Evolutionary conservation across 2,113 vertebrate species (phyloP).

Genomic region (Nestor notabilis): DNA sequence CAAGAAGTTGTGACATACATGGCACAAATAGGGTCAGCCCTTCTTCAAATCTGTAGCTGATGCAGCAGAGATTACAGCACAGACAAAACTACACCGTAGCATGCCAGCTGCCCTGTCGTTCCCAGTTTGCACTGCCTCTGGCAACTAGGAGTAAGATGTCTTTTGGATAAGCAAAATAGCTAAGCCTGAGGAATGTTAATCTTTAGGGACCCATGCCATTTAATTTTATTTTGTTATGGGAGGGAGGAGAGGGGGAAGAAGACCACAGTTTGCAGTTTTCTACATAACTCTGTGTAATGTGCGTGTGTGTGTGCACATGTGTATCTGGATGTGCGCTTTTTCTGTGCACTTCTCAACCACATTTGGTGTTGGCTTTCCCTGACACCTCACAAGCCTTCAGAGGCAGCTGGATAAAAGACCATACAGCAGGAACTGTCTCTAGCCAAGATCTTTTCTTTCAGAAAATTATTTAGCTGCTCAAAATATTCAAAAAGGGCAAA

Average conservation of each 20-base stretch:
- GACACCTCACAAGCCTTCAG: background rate
- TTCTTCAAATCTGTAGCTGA: background rate
- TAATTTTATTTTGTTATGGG: background rate
- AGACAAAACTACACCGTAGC: fast-evolving
- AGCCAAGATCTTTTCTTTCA: background rate
- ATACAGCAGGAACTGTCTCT: background rate
- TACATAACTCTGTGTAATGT: fast-evolving
- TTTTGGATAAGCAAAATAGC: background rate
- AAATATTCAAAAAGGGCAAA: background rate
- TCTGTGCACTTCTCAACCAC: background rate
- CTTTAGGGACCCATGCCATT: background rate
- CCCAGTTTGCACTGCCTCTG: background rate
- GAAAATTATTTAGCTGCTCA: background rate
- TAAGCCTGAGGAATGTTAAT: background rate
- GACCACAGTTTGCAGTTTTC: background rate
- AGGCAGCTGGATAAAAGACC: background rate
- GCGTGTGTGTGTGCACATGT: fast-evolving
- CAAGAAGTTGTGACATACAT: background rate
- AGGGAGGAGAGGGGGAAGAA: background rate
- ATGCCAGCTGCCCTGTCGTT: background rate
- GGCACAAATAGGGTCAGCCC: background rate
- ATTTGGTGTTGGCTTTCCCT: background rate
- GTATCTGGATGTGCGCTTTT: background rate
- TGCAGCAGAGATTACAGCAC: background rate
- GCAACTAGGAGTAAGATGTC: background rate